A percentile compares a stretch with the other conserved stretches of the same genome.
Conservation (phyloP, 2,797 vertebrate genomes). For the Danionella dracula region DNA sequence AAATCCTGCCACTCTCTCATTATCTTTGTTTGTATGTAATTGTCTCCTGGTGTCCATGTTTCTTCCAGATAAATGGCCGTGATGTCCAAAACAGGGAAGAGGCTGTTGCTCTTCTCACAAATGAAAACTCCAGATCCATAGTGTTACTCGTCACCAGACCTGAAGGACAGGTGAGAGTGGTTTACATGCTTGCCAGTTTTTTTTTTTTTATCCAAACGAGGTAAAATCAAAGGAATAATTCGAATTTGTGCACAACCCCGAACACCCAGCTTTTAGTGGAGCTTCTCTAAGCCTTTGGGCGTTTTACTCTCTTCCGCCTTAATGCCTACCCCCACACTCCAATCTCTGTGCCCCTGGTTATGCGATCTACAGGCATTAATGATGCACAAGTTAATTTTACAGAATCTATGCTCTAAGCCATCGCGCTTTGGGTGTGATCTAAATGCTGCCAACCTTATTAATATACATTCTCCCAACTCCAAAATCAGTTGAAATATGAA, state of each 20-base stretch:
- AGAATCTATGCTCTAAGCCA: no score
- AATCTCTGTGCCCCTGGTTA: background rate
- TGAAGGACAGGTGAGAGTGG: slow-evolving; percentile 79
- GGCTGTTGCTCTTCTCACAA: slow-evolving; percentile 86
- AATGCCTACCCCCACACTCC: background rate
- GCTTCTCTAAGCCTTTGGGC: background rate
- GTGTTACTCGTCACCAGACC: slow-evolving; percentile 86
- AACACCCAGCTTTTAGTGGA: background rate
- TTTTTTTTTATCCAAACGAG: no score
- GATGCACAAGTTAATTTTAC: no score
- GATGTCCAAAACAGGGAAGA: slow-evolving; percentile 88
- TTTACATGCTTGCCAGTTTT: no score
- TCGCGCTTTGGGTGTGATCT: no score
- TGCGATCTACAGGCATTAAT: background rate
- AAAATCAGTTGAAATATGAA: no score
- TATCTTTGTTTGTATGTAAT: slow-evolving; percentile 18
- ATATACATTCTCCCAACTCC: no score
- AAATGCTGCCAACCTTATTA: no score
- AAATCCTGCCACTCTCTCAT: slow-evolving; percentile 5
- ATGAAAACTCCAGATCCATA: slow-evolving; percentile 82
- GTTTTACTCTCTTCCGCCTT: background rate
- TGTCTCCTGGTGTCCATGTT: slow-evolving; percentile 60
- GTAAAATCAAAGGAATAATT: no score
- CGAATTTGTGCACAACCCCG: no score
- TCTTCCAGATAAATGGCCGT: slow-evolving; percentile 86